Evolutionary conservation across 2,888 invertebrate species (phyloP), one percentile per base, ranked within the genome.

Genomic region (Polydesmus complanatus): DNA sequence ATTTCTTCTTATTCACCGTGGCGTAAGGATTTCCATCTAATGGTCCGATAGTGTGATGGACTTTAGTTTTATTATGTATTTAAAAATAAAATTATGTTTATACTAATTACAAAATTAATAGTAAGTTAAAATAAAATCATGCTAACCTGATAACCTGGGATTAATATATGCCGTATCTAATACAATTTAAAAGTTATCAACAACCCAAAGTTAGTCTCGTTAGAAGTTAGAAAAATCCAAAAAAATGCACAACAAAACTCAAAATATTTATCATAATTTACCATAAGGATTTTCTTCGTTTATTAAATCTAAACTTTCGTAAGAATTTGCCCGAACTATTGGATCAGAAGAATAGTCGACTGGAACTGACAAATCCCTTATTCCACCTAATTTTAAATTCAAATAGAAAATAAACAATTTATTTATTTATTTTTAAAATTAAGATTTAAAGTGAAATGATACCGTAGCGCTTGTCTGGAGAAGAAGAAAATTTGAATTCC

Each of bases 21-120:
- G 91, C 90, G 81, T 92, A 91, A 70, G 91, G 83, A 70, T 89
- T 90, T 68, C 91, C 91, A 83, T 91, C 90, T 69, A 90, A 78
- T 53, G 90, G 90, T 50, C 88, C 89, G 73, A 85, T 85, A 54
- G 86, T 87, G 75, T 88, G 86, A 48, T 52, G 26, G 22, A 57
- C 57, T 57, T 21, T 19, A 37, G n/a, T n/a, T n/a, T 37, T 37
- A 37, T 37, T 64, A 62, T 55, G 63, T 37, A 14, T 37, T 37
- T 14, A 37, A 47, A 51, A 51, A 21, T 22, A 51, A 51, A 51
- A 51, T 51, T 51, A 22, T 51, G 8, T 51, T 21, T 19, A 51
- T 14, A 53, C 23, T 19, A 23, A 57, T 23, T 3, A 14, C 22
- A 56, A 50, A 27, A 58, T 1, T 21, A 26, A n/a, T 19, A 27